These are phyloP conservation scores for Dermochelys coriacea DNA, from an alignment of 2,797 vertebrate species.

Conservation along the genomic window DNA sequence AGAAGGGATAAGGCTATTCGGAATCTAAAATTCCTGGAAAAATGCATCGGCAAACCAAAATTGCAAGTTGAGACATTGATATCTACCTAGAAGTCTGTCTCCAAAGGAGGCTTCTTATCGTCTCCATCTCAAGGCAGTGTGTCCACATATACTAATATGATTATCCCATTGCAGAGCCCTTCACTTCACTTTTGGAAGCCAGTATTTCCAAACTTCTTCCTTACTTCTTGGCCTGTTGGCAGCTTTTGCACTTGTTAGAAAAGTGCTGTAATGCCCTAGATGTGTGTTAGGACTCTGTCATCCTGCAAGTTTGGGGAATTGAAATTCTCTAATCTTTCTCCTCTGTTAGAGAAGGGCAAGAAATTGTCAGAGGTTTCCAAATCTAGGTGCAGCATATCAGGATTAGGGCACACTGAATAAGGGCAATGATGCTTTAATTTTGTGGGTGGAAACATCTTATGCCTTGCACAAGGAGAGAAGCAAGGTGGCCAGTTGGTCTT, in stretches of 20 bases:
- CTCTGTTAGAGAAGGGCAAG: background rate
- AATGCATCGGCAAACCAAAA: background rate
- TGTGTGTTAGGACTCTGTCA: background rate
- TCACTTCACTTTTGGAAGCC: background rate
- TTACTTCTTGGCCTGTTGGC: background rate
- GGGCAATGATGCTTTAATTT: background rate
- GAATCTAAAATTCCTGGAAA: background rate
- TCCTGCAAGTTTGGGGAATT: slow-evolving; percentile 4
- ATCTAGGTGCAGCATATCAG: background rate
- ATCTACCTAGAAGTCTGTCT: background rate
- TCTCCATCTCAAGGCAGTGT: background rate
- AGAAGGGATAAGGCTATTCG: background rate
- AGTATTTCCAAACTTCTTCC: background rate
- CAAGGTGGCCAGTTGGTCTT: background rate
- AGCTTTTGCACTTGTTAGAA: background rate
- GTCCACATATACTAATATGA: background rate
- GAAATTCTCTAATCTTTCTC: background rate
- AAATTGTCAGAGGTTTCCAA: background rate
- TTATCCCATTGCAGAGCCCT: background rate
- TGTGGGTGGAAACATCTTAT: background rate
- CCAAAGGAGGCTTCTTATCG: background rate
- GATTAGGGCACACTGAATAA: background rate
- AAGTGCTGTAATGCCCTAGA: no score
- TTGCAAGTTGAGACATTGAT: background rate
- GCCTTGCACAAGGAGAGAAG: background rate